Evolutionary conservation across 2,888 invertebrate genomes (phyloP).

Genomic region (Parnassius apollo): DNA sequence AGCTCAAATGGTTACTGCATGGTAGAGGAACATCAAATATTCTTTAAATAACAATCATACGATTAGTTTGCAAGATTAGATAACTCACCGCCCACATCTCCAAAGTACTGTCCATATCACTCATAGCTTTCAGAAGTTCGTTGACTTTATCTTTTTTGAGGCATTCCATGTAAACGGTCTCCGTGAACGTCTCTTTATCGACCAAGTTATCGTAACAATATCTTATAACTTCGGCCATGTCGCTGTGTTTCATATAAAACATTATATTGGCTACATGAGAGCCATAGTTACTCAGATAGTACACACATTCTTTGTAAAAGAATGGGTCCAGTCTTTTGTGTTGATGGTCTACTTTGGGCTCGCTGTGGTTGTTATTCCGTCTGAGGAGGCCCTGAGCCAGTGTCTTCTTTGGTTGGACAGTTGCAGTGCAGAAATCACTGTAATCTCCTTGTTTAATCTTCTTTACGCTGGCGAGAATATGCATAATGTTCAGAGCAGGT

Average conservation of each 20-base stretch:
- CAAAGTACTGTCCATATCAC: conserved; percentile 83
- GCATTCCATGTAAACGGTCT: conserved; percentile 85
- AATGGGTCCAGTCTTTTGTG: conserved; percentile 74
- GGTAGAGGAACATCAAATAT: no score
- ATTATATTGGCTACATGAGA: conserved; percentile 86
- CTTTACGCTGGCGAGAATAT: conserved; percentile 79
- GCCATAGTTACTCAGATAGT: conserved; percentile 91
- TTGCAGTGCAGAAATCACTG: conserved; percentile 71
- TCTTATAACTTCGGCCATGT: conserved; percentile 84
- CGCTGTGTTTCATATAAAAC: conserved; percentile 88
- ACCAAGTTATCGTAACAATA: conserved; percentile 86
- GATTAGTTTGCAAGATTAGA: background rate
- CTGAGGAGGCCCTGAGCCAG: conserved; percentile 71
- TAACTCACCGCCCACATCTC: conserved; percentile 84
- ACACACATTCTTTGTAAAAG: conserved; percentile 89
- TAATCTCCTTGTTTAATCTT: conserved; percentile 81
- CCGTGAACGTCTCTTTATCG: conserved; percentile 86
- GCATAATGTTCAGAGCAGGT: conserved; percentile 82
- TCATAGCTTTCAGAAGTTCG: conserved; percentile 83
- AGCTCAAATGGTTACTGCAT: no score
- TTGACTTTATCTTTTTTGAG: conserved; percentile 83
- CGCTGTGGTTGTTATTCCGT: conserved; percentile 56
- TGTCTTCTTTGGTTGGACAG: conserved; percentile 58
- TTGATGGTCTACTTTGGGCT: conserved; percentile 58
- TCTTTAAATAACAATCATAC: no score